Evolutionary conservation across 1,140 invertebrate species (phyloP).

Genomic region (Aphelinus certus): DNA sequence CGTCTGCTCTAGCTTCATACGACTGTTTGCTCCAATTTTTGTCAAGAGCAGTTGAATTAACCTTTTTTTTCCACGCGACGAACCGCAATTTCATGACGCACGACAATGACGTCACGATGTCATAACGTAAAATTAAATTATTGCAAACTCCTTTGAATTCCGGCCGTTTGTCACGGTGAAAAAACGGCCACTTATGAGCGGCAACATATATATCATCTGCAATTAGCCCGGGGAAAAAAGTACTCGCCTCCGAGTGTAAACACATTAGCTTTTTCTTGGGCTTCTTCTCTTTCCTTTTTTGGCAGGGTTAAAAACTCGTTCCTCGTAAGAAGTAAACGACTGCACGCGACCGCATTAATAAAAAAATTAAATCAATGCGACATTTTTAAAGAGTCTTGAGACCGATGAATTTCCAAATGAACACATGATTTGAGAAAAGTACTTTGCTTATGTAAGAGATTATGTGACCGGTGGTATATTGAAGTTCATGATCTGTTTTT

Average conservation of each 20-base stretch:
- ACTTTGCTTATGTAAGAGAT: no score
- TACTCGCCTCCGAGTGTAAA: background rate
- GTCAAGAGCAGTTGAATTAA: conserved; percentile 2
- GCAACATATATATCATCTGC: background rate
- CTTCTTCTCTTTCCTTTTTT: background rate
- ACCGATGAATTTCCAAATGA: no score
- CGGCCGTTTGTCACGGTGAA: background rate
- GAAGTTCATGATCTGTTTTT: no score
- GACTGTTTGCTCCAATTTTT: conserved; percentile 15
- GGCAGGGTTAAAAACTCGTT: background rate
- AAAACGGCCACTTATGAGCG: background rate
- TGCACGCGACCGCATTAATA: background rate
- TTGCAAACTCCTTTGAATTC: background rate
- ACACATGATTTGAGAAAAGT: no score
- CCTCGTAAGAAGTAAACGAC: background rate
- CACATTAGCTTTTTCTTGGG: background rate
- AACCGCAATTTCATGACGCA: background rate
- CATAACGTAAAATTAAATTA: conserved; percentile 25
- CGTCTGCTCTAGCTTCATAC: no score
- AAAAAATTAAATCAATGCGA: no score
- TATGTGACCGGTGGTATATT: no score
- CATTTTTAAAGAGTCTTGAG: no score
- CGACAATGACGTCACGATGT: conserved; percentile 6
- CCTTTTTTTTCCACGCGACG: background rate
- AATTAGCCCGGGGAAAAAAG: no score